A percentile compares a stretch with the other conserved stretches of the same genome.
Conservation (phyloP, 2,113 vertebrate species). For the Cephalophus harveyi region DNA sequence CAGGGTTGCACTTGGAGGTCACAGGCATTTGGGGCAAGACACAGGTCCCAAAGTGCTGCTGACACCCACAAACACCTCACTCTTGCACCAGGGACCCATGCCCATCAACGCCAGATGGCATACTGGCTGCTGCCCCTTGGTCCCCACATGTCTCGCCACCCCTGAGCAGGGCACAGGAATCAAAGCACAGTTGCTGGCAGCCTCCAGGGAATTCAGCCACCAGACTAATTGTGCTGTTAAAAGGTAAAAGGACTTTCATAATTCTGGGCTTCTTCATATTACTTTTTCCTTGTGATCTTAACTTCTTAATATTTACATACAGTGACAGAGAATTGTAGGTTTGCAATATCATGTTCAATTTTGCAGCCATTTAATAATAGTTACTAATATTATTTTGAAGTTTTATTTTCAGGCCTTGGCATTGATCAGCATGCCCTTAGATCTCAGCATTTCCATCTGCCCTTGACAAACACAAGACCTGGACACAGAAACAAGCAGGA, state of each 20-base stretch:
- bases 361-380: background rate
- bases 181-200: background rate
- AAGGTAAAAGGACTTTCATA: background rate
- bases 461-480: background rate
- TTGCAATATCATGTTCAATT: background rate
- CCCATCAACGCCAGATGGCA: rapidly evolving
- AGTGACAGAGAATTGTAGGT: background rate
- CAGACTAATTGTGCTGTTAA: background rate
- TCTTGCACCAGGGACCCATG: too few species aligned
- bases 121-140: background rate
- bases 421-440: background rate
- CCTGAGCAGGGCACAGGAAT: background rate
- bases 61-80: background rate
- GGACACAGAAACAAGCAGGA: background rate
- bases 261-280: background rate
- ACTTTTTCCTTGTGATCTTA: background rate
- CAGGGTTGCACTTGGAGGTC: background rate
- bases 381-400: background rate
- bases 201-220: background rate
- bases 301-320: background rate
- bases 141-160: too few species aligned
- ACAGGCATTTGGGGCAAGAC: background rate
- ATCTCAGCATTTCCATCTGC: background rate
- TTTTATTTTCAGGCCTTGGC: background rate
- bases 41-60: too few species aligned